Evolutionary conservation across 2,888 invertebrate species (phyloP), one percentile per base, ranked within the genome.

Genomic region (Heliconius sara): DNA sequence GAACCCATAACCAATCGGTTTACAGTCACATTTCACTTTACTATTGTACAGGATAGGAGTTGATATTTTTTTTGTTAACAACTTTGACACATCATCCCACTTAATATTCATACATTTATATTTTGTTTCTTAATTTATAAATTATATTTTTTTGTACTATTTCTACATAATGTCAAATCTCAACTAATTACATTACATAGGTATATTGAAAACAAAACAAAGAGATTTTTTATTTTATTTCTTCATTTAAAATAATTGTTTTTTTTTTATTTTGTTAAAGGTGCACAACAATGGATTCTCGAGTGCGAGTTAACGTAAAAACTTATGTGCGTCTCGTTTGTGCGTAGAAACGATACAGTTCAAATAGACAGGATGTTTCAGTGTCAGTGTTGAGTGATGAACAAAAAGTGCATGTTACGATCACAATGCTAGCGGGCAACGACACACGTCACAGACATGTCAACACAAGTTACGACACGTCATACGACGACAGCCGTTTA

Each of bases 371-470:
- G 68, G 79, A 77, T 77, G 79, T 78, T 68, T 72, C 60, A 76
- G 75, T 77, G 43, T 75, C 63, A 71, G 79, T 74, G 82, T 85
- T 89, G 90, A 92, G 91, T 92, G 89, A 90, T 91, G 90, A 88
- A 91, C 88, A 92, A 52, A 90, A 89, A 84, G 82, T 73, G 63
- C 79, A 83, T 68, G 79, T 76, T 65, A 25, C 79, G 68, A 77
- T 83, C 86, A 93, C 85, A 86, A 94, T 94, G 94, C 85, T 92
- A 12, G 87, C 91, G 79, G 91, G 89, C 87, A 91, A 92, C 85
- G 91, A 89, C 83, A 85, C 88, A n/a, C 88, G 87, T 65, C 84
- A 84, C 74, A 84, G 84, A 82, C 87, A 86, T 81, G 83, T 70
- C 83, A 84, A 86, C 81, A 80, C 80, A 57, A 84, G 75, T 57